Conservation (phyloP, 23 tunicate genomes). For the Styela plicata region DNA sequence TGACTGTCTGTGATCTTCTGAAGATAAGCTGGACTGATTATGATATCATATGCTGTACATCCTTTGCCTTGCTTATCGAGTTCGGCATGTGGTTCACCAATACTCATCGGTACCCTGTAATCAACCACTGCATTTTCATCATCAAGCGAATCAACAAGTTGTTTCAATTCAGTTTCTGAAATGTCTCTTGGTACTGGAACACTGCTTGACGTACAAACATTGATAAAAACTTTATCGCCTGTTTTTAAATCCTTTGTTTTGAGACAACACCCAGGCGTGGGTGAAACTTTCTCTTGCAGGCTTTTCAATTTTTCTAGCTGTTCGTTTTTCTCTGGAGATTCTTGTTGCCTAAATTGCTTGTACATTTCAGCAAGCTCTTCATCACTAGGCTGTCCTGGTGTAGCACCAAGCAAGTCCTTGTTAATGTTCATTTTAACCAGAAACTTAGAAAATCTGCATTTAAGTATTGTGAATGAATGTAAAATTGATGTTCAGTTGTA, state of each 20-base stretch:
- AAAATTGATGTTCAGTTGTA: too few species aligned
- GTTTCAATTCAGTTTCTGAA: conserved; percentile 57
- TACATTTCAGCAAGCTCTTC: conserved; percentile 51
- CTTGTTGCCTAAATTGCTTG: conserved; percentile 44
- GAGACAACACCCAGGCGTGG: conserved; percentile 89
- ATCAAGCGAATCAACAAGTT: conserved; percentile 53
- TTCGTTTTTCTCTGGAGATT: conserved; percentile 1
- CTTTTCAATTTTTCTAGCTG: conserved; percentile 2
- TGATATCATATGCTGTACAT: conserved; percentile 83
- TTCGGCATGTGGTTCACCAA: conserved; percentile 88
- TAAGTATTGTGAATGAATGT: too few species aligned
- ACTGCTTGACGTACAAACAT: conserved; percentile 81
- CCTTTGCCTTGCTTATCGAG: conserved; percentile 72
- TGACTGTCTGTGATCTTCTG: conserved; percentile 55
- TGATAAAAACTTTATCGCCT: conserved; percentile 79
- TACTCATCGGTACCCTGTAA: conserved; percentile 86
- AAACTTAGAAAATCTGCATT: too few species aligned
- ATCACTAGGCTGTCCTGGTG: too few species aligned
- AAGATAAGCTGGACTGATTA: conserved; percentile 67
- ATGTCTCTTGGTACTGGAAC: conserved; percentile 69
- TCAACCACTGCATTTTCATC: conserved; percentile 69
- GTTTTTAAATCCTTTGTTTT: conserved; percentile 66
- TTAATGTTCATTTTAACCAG: too few species aligned
- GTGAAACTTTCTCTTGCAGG: conserved; percentile 53
- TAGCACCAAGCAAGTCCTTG: too few species aligned